Evolutionary conservation across 1,140 invertebrate genomes (phyloP), one percentile per base, ranked within the genome.

Genomic region (Pachypeltis micranthus): DNA sequence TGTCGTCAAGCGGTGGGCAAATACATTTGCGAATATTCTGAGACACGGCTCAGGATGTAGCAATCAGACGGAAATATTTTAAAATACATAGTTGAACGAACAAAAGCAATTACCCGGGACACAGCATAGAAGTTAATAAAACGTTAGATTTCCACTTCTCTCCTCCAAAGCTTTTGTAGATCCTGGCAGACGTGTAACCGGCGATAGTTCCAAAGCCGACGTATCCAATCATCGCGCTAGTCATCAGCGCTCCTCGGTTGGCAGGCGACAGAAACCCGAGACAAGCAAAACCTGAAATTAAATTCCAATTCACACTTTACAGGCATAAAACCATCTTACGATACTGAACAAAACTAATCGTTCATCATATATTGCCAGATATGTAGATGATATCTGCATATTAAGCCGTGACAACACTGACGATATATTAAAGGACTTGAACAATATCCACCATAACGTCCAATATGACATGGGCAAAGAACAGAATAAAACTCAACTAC

Each of bases 111-210:
- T 74, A 96, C 93, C 94, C 92, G 28, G 96, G 94, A 72, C 93
- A 91, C 1, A 98, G 78, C 81, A 96, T 91, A 1, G 94, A 93
- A 7, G 96, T 99, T 0, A 98, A 78, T 27, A 98, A 74, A 2
- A 99, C 91, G 78, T 99, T 99, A 26, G 90, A 91, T 76, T 98
- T 98, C 96, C 96, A 99, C 72, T 94, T 92, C 69, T 96, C 87
- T 16, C 96, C 96, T 16, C 94, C 92, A 76, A 97, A 97, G 76
- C 92, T 96, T 80, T 98, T 99, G 75, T 98, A 99, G 67, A 99
- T 86, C 68, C 95, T 79, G 3, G 96, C 91, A 55, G 94, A 96
- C 25, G 94, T 87, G 76, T 96, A 98, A 7, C 96, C 96, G 64
- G 95, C 94, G 24, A 91, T 90, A 1, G 92, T 93, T 28, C 96